These are phyloP conservation scores for Ennomos erosarius DNA, from an alignment of 2,888 invertebrate genomes.

Conservation along the genomic window DNA sequence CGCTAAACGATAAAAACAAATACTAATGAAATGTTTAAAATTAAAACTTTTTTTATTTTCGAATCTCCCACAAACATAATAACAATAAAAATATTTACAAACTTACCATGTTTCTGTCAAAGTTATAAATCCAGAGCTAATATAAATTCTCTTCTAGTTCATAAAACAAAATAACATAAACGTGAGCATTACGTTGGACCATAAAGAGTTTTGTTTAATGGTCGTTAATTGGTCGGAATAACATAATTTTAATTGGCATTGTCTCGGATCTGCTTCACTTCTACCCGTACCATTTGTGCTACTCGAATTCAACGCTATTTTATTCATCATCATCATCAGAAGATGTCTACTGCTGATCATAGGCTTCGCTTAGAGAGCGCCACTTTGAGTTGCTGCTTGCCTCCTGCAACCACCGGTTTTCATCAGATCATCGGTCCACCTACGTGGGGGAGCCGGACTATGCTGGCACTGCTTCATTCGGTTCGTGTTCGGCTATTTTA, in stretches of 20 bases:
- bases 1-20: too few relatives aligned
- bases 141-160: constrained; percentile 44
- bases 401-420: too few relatives aligned
- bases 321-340: too few relatives aligned
- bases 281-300: constrained; percentile 46
- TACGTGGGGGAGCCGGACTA: too few relatives aligned
- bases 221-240: constrained; percentile 74
- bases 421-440: too few relatives aligned
- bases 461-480: too few relatives aligned
- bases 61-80: not conserved
- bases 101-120: constrained; percentile 27
- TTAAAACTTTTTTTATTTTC: too few relatives aligned
- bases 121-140: constrained; percentile 33
- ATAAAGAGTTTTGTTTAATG: constrained; percentile 76
- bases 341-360: too few relatives aligned
- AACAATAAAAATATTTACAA: not conserved
- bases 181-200: constrained; percentile 62
- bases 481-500: too few relatives aligned
- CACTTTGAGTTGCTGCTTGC: too few relatives aligned
- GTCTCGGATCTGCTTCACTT: constrained; percentile 61
- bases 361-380: too few relatives aligned
- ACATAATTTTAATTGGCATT: constrained; percentile 79
- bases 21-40: too few relatives aligned
- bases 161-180: constrained; percentile 55
- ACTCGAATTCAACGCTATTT: constrained; percentile 44